These are phyloP conservation scores for Trissoscelio sp. DNA, from an alignment of 2,888 invertebrate species.

Conservation along the genomic window DNA sequence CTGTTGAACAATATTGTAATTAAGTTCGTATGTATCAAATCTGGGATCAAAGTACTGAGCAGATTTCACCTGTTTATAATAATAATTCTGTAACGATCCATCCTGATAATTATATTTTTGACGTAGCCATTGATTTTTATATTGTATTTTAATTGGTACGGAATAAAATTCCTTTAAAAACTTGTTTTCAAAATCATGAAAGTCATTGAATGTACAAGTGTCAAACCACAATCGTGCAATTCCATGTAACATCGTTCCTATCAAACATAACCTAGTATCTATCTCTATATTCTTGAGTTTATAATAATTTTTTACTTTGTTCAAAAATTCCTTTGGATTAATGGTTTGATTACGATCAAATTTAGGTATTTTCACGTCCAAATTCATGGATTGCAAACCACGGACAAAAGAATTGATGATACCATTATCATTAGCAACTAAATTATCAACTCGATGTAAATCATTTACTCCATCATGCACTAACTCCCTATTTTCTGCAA, in stretches of 20 bases:
- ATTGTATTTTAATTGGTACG: constrained; percentile 1
- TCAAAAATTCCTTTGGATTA: neutral
- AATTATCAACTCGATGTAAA: too few relatives aligned
- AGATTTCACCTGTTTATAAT: neutral
- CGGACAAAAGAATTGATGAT: too few relatives aligned
- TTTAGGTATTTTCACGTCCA: neutral
- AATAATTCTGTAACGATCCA: neutral
- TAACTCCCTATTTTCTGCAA: too few relatives aligned
- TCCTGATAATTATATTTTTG: neutral
- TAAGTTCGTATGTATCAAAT: constrained; percentile 1
- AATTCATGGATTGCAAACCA: neutral
- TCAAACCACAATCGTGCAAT: neutral
- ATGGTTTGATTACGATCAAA: neutral
- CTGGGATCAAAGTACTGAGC: constrained; percentile 1
- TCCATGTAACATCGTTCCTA: neutral
- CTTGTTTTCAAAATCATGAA: neutral
- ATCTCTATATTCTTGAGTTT: neutral
- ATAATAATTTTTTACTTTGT: too few relatives aligned
- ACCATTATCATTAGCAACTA: too few relatives aligned
- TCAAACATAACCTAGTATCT: neutral
- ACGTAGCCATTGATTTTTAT: neutral
- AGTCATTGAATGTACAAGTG: neutral
- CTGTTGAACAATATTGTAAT: constrained; percentile 3
- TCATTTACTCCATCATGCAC: too few relatives aligned
- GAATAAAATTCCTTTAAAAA: neutral